Conservation (phyloP, 2,888 invertebrate genomes). For the Cosmia pyralina region DNA sequence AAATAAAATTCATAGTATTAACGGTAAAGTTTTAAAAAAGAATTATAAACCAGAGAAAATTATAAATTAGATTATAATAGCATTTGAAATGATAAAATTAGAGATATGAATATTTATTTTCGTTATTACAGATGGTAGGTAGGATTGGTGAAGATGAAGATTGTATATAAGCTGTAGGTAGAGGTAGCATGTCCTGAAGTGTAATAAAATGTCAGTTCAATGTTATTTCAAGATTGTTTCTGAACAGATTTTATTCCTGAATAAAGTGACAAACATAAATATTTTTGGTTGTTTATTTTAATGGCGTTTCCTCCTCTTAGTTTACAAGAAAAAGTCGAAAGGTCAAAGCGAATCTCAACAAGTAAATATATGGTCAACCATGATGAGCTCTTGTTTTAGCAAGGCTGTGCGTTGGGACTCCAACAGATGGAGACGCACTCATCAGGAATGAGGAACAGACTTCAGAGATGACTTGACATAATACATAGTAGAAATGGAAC, state of each 20-base stretch:
- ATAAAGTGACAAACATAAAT: constrained; percentile 79
- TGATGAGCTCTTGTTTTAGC: too few species aligned
- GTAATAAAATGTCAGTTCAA: constrained; percentile 68
- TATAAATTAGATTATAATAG: constrained; percentile 77
- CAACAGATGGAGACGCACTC: too few species aligned
- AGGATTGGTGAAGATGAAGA: constrained; percentile 48
- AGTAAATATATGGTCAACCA: too few species aligned
- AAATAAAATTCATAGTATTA: constrained; percentile 66
- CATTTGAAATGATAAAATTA: constrained; percentile 72
- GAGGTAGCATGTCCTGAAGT: constrained; percentile 65
- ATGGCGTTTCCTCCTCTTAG: background rate
- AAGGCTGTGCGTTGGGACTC: too few species aligned
- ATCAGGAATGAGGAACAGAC: too few species aligned
- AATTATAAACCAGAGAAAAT: constrained; percentile 76
- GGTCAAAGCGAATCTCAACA: too few species aligned
- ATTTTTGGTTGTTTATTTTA: constrained; percentile 62
- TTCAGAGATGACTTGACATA: too few species aligned
- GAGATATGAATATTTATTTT: constrained; percentile 81
- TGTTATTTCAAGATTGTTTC: constrained; percentile 77
- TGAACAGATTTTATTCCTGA: constrained; percentile 85
- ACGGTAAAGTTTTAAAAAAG: constrained; percentile 54
- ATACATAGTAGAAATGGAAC: background rate
- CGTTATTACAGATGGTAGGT: constrained; percentile 75
- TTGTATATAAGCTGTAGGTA: constrained; percentile 73
- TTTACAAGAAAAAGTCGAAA: background rate